Evolutionary conservation across 2,113 vertebrate genomes (phyloP).

Genomic region (Mugil cephalus): DNA sequence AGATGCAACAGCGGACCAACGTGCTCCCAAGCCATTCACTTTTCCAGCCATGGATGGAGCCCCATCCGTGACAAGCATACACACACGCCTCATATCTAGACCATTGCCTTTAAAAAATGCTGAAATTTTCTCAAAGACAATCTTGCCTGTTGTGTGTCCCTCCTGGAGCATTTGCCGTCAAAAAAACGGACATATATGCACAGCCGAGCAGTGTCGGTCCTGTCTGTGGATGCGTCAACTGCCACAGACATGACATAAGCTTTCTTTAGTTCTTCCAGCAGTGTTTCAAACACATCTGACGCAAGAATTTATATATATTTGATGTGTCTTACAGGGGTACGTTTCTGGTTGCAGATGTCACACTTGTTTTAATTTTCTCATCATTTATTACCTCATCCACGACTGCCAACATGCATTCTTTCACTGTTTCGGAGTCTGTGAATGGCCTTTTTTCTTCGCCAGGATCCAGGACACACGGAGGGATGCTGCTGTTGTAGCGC

Average conservation of each 20-base stretch:
- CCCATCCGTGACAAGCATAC: conserved; percentile 35
- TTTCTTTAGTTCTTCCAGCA: too few species aligned
- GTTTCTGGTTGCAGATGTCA: neutral
- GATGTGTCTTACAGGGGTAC: neutral
- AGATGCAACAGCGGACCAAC: neutral
- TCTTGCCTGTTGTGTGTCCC: conserved; percentile 5
- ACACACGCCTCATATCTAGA: conserved; percentile 30
- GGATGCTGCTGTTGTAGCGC: too few species aligned
- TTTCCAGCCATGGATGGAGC: conserved; percentile 14
- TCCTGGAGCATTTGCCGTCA: neutral
- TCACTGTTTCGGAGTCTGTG: too few species aligned
- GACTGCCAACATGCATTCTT: too few species aligned
- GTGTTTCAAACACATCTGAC: neutral
- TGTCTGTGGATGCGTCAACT: conserved; percentile 10
- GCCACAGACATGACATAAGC: too few species aligned
- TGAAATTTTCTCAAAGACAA: conserved; percentile 22
- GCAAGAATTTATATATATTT: neutral
- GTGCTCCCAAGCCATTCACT: neutral
- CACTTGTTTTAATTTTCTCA: conserved; percentile 15
- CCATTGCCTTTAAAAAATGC: conserved; percentile 22
- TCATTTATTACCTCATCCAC: too few species aligned
- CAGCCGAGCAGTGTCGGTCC: neutral
- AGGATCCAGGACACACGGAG: neutral
- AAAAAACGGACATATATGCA: conserved; percentile 2
- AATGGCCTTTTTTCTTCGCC: too few species aligned